Base-by-base conservation (phyloP, 1,140 invertebrate species). In the Temnothorax nylanderi region DNA sequence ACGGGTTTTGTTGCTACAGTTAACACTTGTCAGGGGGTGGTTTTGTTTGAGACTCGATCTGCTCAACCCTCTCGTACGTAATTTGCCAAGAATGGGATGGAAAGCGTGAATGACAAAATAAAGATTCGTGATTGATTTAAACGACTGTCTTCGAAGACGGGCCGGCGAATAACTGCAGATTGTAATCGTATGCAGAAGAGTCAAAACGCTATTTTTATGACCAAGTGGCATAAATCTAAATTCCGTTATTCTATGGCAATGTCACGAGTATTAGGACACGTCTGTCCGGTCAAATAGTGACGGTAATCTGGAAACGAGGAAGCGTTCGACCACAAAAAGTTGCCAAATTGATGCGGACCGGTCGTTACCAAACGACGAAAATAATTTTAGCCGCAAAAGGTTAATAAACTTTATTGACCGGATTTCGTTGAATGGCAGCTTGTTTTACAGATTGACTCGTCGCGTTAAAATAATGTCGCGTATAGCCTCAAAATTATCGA, bases 1-100 rank as follows among this genome's bases (percentile, higher is more conserved):
- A 85, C 77, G 65, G 80, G 80, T 87, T 91, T 81, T 88, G 87
- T 90, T 90, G 75, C 77, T 86, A 90, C 85, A 90, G 89, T 91
- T 91, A 91, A 91, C 90, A 91, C 90, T 91, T 90, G 84, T 85
- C 37, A 69, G 76, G 86, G 87, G 64, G 71, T 72, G 54, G 54
- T 85, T 76, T 58, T 56, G 78, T 82, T 82, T 82, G 80, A 34
- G 80, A 65, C 41, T 47, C 80, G 65, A 80, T 80, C 62, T 54
- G 47, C 5, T 49, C 54, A 21, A 74, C 44, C 69, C 80, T 75
- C 54, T 60, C n/a, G 10, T 62, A 26, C 26, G 44, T 75, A 84
- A 84, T 84, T 74, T 49, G 13, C 26, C 18, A 60, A 75, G 54
- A 74, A 81, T 72, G 0, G 16, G 13, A 62, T 21, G 32, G 11